Conservation (phyloP, 2,113 vertebrate species). For the Stigmatopora nigra region DNA sequence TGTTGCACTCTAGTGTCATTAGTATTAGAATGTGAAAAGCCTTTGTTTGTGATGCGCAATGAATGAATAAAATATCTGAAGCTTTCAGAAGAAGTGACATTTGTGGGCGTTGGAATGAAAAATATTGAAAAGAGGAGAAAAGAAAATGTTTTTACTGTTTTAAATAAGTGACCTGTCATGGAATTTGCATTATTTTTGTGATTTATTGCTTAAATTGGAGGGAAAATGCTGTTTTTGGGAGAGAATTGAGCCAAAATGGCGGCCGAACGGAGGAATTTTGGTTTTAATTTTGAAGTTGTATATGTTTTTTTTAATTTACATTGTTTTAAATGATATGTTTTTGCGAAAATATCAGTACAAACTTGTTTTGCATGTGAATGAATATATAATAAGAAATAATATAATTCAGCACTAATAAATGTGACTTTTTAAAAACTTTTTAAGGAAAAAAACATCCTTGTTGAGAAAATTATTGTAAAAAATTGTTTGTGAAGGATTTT, state of each 20-base stretch:
- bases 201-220: too few relatives aligned
- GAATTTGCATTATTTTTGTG: too few relatives aligned
- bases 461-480: not conserved
- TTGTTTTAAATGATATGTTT: too few relatives aligned
- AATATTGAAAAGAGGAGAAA: not conserved
- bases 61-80: not conserved
- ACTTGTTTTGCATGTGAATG: not conserved
- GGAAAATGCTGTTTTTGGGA: too few relatives aligned
- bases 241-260: too few relatives aligned
- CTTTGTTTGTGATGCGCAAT: not conserved
- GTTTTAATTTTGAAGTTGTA: too few relatives aligned
- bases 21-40: not conserved
- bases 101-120: not conserved
- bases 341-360: not conserved
- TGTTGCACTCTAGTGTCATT: not conserved
- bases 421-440: not conserved
- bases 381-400: not conserved
- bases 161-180: too few relatives aligned
- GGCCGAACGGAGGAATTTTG: not conserved
- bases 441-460: not conserved
- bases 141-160: too few relatives aligned
- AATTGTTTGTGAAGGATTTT: not conserved
- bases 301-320: too few relatives aligned
- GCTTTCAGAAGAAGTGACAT: not conserved
- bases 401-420: not conserved